phyloP scores from a whole-genome alignment of 1,140 invertebrate genomes.

The Papilio machaon region DNA sequence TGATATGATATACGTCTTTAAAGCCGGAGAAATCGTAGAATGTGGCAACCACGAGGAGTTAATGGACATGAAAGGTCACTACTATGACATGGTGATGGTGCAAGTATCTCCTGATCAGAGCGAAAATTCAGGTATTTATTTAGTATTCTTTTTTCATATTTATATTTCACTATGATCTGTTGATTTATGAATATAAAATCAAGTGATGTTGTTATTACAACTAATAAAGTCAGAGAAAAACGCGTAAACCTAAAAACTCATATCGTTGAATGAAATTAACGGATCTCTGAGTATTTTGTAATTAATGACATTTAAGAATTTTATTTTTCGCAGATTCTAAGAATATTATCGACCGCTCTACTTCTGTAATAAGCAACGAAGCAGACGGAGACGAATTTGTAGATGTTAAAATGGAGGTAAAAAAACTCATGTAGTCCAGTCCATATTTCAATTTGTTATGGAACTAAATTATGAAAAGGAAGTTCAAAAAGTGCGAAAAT shows the following conservation, averaged over 20 bases:
- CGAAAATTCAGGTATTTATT: conserved; percentile 5
- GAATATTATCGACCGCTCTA: not conserved
- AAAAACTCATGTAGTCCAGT: not conserved
- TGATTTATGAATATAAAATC: not conserved
- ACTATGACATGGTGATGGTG: conserved; percentile 87
- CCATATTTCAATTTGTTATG: no score
- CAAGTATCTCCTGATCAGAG: conserved; percentile 40
- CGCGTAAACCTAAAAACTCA: not conserved
- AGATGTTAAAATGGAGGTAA: conserved; percentile 6
- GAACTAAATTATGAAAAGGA: no score
- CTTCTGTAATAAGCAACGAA: conserved; percentile 23
- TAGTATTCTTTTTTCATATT: not conserved
- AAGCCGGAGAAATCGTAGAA: conserved; percentile 87
- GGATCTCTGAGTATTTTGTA: no score
- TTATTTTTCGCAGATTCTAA: conserved; percentile 17
- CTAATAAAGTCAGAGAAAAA: no score
- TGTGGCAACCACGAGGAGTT: conserved; percentile 87
- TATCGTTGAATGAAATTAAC: no score
- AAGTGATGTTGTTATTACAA: no score
- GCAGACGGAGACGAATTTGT: conserved; percentile 34
- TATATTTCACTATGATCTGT: not conserved
- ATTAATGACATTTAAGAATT: not conserved
- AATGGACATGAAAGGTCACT: conserved; percentile 86
- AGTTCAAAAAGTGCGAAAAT: no score
- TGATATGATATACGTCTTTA: conserved; percentile 87